phyloP scores from a whole-genome alignment of 2,797 vertebrate species.

The Sebastolobus alascanus region DNA sequence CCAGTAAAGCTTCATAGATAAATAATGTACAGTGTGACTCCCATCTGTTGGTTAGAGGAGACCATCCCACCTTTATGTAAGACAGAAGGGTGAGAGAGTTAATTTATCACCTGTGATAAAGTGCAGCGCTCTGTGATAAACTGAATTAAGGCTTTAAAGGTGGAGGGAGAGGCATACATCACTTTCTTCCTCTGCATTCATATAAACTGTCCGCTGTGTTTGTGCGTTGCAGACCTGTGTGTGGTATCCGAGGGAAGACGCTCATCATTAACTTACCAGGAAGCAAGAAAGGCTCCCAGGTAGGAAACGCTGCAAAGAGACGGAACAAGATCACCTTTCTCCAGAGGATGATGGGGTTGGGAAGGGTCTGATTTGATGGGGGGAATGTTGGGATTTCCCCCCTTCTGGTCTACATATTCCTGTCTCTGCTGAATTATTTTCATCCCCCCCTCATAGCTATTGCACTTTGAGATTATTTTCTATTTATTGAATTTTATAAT shows the following conservation, averaged over 20 bases:
- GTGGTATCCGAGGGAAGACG: conserved; percentile 98
- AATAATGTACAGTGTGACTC: not conserved
- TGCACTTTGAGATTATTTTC: no score
- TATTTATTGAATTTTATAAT: no score
- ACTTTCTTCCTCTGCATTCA: not conserved
- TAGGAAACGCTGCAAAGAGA: conserved; percentile 74
- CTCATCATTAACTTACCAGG: conserved; percentile 99
- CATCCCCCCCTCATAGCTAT: no score
- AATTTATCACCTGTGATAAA: conserved; percentile 7
- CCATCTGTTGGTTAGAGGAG: conserved; percentile 3
- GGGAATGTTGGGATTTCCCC: no score
- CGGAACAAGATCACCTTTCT: not conserved
- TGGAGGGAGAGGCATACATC: conserved; percentile 1
- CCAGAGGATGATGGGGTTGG: not conserved
- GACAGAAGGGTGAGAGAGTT: not conserved
- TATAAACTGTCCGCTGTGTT: not conserved
- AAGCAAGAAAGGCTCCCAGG: conserved; percentile 99
- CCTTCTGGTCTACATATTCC: no score
- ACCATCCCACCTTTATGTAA: not conserved
- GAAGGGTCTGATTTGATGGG: no score
- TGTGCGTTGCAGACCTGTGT: conserved; percentile 91
- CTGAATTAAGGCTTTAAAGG: not conserved
- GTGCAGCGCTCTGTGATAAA: not conserved
- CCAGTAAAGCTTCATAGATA: not conserved
- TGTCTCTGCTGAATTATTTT: no score